Conservation (phyloP, 2,797 vertebrate species). For the Numenius phaeopus region DNA sequence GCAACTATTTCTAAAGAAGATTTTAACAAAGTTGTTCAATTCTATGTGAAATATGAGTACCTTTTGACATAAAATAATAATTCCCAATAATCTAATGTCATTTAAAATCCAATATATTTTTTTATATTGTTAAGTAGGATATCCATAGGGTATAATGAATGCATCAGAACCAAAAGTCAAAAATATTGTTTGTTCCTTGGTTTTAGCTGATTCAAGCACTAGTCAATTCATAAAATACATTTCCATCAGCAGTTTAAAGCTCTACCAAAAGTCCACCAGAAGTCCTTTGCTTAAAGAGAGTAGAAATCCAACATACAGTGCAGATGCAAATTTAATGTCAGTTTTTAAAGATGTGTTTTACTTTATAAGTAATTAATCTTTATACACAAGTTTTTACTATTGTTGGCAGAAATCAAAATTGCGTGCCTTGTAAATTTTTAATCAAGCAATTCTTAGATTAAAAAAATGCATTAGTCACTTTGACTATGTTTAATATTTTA, state of each 20-base stretch:
- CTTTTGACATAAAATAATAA: not conserved
- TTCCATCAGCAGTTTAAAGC: slow-evolving; percentile 29
- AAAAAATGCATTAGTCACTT: slow-evolving; percentile 90
- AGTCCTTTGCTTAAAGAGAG: slow-evolving; percentile 25
- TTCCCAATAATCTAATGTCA: not conserved
- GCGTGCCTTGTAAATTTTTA: slow-evolving; percentile 92
- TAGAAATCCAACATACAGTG: slow-evolving; percentile 34
- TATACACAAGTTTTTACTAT: slow-evolving; percentile 88
- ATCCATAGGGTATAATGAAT: not conserved
- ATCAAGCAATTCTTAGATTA: slow-evolving; percentile 84
- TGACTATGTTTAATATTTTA: slow-evolving; percentile 88
- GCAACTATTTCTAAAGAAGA: not conserved
- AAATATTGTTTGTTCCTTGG: accelerated
- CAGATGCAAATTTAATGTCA: slow-evolving; percentile 83
- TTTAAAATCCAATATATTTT: not conserved
- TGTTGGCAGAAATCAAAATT: slow-evolving; percentile 91
- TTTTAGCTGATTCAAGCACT: not conserved
- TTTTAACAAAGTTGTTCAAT: not conserved
- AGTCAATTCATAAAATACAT: not conserved
- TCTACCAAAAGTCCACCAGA: slow-evolving; percentile 34
- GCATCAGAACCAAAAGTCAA: not conserved
- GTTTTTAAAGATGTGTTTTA: slow-evolving; percentile 83
- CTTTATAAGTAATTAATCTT: slow-evolving; percentile 88
- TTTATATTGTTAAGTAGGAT: not conserved
- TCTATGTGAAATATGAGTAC: not conserved